Evolutionary conservation across 2,797 vertebrate species (phyloP).

Genomic region (Pseudochromis fuscus): DNA sequence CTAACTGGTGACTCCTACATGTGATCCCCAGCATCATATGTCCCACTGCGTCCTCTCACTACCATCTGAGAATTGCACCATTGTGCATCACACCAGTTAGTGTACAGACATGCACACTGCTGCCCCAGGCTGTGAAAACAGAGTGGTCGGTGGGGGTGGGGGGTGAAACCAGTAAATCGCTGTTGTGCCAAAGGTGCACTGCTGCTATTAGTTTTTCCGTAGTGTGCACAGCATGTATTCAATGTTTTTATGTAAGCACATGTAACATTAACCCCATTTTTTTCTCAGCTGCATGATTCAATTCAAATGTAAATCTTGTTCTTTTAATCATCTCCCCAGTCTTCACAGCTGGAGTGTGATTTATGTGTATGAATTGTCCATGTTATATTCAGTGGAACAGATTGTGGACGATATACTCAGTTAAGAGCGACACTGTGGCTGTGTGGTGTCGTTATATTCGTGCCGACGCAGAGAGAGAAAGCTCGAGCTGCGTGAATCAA

Average conservation of each 20-base stretch:
- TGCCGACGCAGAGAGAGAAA: background rate
- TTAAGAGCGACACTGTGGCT: background rate
- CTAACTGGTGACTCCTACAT: conserved; percentile 21
- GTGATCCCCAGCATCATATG: conserved; percentile 32
- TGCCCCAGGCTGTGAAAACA: conserved; percentile 35
- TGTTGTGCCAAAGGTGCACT: conserved; percentile 12
- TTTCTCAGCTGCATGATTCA: background rate
- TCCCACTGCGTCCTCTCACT: conserved; percentile 20
- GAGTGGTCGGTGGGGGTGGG: background rate
- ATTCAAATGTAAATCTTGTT: background rate
- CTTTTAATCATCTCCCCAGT: background rate
- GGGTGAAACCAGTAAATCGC: conserved; percentile 22
- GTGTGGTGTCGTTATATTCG: background rate
- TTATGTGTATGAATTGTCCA: background rate
- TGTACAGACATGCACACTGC: conserved; percentile 13
- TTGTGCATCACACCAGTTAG: conserved; percentile 50
- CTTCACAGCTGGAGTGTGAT: background rate
- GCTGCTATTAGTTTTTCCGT: background rate
- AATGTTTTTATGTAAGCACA: background rate
- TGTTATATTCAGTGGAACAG: background rate
- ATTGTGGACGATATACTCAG: background rate
- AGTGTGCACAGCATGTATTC: background rate
- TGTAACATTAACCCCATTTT: background rate
- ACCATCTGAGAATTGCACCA: conserved; percentile 47
- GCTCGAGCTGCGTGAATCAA: conserved; percentile 8